Percentiles rank a stretch among this genome's conserved stretches.
Conservation (phyloP, 2,113 vertebrate species). For the Nannospalax galili region DNA sequence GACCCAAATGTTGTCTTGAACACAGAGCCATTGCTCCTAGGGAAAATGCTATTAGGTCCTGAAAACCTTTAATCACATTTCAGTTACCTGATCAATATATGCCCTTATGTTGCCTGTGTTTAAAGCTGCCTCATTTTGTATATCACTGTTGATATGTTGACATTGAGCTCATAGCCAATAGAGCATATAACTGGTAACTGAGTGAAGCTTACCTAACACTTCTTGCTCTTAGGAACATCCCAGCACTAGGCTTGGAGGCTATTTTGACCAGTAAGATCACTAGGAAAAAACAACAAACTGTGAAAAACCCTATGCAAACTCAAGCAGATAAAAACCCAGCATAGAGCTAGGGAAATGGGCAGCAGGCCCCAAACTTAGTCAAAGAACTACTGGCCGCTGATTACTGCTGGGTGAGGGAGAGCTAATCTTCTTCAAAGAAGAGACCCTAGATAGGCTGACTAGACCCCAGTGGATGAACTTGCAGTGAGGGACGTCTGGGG, state of each 20-base stretch:
- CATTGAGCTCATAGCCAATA: background rate
- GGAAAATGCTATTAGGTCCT: background rate
- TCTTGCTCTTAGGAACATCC: fast-evolving
- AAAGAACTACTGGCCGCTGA: too few relatives aligned
- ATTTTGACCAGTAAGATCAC: background rate
- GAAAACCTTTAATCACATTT: background rate
- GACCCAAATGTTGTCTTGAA: background rate
- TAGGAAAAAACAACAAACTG: background rate
- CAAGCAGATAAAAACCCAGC: too few relatives aligned
- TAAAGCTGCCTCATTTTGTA: background rate
- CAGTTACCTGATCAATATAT: background rate
- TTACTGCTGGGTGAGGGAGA: too few relatives aligned
- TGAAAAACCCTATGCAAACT: too few relatives aligned
- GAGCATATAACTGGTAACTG: background rate
- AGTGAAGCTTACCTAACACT: background rate
- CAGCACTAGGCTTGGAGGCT: background rate
- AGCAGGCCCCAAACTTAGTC: too few relatives aligned
- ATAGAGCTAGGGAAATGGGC: too few relatives aligned
- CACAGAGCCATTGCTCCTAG: background rate
- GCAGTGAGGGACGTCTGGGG: too few relatives aligned
- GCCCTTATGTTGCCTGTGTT: background rate
- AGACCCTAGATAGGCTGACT: too few relatives aligned
- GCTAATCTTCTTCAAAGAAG: too few relatives aligned
- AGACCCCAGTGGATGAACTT: too few relatives aligned
- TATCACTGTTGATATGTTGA: too few relatives aligned